Base-by-base conservation (phyloP, 2,888 invertebrate genomes). In the Seladonia tumulorum region DNA sequence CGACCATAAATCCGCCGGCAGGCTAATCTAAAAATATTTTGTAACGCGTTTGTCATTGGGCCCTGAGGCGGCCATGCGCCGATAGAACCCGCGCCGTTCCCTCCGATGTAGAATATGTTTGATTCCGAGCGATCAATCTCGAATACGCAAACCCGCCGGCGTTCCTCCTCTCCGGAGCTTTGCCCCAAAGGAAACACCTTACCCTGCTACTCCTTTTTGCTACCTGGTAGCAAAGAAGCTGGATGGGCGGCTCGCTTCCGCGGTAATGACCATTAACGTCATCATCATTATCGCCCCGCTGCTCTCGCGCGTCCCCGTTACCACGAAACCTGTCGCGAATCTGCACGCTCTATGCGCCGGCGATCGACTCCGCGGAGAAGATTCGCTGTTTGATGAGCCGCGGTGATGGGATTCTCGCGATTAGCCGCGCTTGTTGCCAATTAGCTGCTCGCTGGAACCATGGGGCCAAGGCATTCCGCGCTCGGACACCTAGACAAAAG, bases 241-340 rank as follows among this genome's bases (percentile, higher is more conserved):
- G 88, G 88, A 86, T 89, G 92, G 89, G 88, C 89, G 90, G 89
- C 89, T 89, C 89, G 90, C 92, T 91, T 90, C 92, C 90, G 90
- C 86, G 89, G 92, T 92, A 94, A 94, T 94, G 93, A 94, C 93
- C 94, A 92, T 92, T 93, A 93, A 90, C 93, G 90, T 94, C 94
- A 94, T 94, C 93, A 94, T 94, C 94, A 94, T 94, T 94, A 94
- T 94, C 93, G 91, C 91, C 22, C 22, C 92, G 90, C 88, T 90
- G 86, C 90, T 88, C 66, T n/a, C 60, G 66, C 89, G 84, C 90
- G 89, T 91, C 90, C 88, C 86, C 81, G 88, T 90, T 89, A 89
- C 88, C 29, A 90, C 90, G 89, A 89, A 90, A 92, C 90, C 89
- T 91, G 87, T 92, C 90, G 47, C 45, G 25, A 53, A n/a, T 47